These are phyloP conservation scores for Sebastes kiyomatsui DNA, from an alignment of 2,797 vertebrate genomes.

Conservation along the genomic window DNA sequence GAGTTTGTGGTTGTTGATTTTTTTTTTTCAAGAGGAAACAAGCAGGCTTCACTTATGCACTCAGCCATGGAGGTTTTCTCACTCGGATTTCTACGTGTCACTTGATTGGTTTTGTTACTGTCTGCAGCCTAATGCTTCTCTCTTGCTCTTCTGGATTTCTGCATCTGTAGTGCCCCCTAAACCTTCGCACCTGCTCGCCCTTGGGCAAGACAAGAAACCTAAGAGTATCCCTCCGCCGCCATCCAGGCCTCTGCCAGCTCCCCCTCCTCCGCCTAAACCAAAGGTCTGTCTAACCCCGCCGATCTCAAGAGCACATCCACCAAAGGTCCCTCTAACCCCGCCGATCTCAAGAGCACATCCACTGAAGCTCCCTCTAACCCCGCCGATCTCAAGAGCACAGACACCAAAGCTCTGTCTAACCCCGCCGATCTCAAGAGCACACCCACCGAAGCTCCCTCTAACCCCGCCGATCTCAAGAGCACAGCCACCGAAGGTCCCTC, in stretches of 20 bases:
- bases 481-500: conserved; percentile 40
- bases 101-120: conserved; percentile 29
- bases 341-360: conserved; percentile 53
- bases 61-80: conserved; percentile 73
- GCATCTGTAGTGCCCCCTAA: conserved; percentile 88
- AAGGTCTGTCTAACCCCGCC: conserved; percentile 70
- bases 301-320: conserved; percentile 59
- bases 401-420: conserved; percentile 76
- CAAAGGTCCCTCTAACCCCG: too few species aligned
- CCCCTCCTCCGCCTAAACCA: conserved; percentile 81
- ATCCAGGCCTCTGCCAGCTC: conserved; percentile 83
- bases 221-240: conserved; percentile 85
- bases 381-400: conserved; percentile 14
- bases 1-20: neutral
- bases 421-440: conserved; percentile 27
- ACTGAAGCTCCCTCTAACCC: conserved; percentile 66
- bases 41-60: neutral
- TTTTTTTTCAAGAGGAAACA: neutral
- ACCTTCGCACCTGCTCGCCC: conserved; percentile 85
- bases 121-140: conserved; percentile 37
- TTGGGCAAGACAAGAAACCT: conserved; percentile 84
- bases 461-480: conserved; percentile 42
- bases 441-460: conserved; percentile 69
- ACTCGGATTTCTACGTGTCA: conserved; percentile 47
- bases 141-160: conserved; percentile 41